phyloP scores from a whole-genome alignment of 2,113 vertebrate species.

The Pleuronectes platessa region DNA sequence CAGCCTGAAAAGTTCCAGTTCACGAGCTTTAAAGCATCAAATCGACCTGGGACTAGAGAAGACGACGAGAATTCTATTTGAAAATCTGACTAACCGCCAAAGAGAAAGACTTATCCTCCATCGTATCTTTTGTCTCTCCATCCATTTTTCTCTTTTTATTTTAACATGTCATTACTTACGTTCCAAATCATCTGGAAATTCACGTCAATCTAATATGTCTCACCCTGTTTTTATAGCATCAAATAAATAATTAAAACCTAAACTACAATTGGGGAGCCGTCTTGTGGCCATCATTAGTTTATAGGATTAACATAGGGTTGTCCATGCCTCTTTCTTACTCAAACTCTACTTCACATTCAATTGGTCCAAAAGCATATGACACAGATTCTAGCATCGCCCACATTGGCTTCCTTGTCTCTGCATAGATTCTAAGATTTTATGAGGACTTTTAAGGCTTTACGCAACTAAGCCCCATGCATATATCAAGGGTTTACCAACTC shows the following conservation, averaged over 20 bases:
- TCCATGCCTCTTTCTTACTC: no score
- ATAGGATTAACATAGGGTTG: no score
- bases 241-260: no score
- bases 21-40: background rate
- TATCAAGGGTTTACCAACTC: background rate
- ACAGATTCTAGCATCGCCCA: no score
- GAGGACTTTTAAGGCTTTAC: background rate
- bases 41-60: background rate
- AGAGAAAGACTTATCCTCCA: background rate
- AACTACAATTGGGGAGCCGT: no score
- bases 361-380: no score
- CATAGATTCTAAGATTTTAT: background rate
- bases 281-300: no score
- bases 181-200: background rate
- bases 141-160: background rate
- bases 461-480: background rate
- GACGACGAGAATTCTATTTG: background rate
- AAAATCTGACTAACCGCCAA: slow-evolving; percentile 14
- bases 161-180: background rate
- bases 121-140: slow-evolving; percentile 3
- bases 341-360: no score
- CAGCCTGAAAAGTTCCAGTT: background rate
- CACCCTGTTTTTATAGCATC: no score
- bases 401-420: background rate
- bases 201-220: background rate